Evolutionary conservation across 2,797 vertebrate genomes (phyloP).

Genomic region (Podarcis siculus): DNA sequence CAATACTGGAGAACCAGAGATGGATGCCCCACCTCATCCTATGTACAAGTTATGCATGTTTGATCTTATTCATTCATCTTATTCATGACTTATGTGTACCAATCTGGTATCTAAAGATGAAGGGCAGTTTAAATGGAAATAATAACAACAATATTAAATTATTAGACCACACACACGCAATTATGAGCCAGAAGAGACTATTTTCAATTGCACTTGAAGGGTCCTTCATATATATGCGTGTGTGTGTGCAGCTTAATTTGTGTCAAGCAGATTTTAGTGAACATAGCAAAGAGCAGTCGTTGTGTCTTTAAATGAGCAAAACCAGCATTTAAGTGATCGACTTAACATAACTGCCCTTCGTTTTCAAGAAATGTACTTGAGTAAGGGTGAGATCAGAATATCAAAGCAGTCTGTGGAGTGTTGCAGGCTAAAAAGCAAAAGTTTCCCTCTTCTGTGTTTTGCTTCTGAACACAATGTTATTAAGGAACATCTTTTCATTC

Average conservation of each 20-base stretch:
- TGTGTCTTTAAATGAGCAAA: slow-evolving; percentile 63
- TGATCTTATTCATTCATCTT: too few species aligned
- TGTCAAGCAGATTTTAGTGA: slow-evolving; percentile 70
- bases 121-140: too few species aligned
- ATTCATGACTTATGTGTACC: too few species aligned
- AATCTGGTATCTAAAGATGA: too few species aligned
- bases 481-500: not conserved
- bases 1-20: too few species aligned
- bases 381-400: slow-evolving; percentile 66
- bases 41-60: too few species aligned
- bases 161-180: not conserved
- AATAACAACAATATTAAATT: not conserved
- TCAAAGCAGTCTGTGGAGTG: slow-evolving; percentile 43
- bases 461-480: slow-evolving; percentile 16
- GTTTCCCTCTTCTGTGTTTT: slow-evolving; percentile 25
- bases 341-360: slow-evolving; percentile 63
- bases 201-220: slow-evolving; percentile 52
- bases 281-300: slow-evolving; percentile 54
- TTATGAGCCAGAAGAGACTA: slow-evolving; percentile 53
- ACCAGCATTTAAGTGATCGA: slow-evolving; percentile 59
- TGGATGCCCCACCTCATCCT: too few species aligned
- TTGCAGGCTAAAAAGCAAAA: not conserved
- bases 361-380: slow-evolving; percentile 64
- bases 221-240: not conserved
- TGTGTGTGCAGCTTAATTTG: slow-evolving; percentile 68